Evolutionary conservation across 2,888 invertebrate genomes (phyloP), one percentile per base, ranked within the genome.

Genomic region (Amphipoea lucens): DNA sequence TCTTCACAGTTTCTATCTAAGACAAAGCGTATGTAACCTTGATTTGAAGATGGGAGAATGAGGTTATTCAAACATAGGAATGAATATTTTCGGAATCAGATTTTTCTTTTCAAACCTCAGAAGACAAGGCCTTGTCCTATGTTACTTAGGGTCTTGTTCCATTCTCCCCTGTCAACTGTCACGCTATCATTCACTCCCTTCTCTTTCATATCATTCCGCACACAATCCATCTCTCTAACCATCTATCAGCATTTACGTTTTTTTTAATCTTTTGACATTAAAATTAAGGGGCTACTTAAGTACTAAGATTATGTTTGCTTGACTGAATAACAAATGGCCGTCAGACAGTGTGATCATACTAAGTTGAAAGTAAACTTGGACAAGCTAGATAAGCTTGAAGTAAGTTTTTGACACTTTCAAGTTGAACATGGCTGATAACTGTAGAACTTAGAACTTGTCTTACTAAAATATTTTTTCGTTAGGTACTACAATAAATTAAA

Each of bases 361-460:
- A 62, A 78, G 84, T 78, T 82, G 17, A 23, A 74, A 70, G 60
- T 63, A 68, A 23, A 74, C 36, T 71, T 36, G 65, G 29, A 57
- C 42, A 71, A 60, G n/a, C 14, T 20, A 57, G 84, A 84, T 74
- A 62, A 79, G 29, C 65, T 74, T 57, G 36, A 65, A 79, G 40
- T 45, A 20, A 45, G 23, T 12, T 66, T 66, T 62, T 60, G 40
- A 67, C 14, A 42, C 29, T 68, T 60, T 70, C 17, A 14, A 48
- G 20, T 67, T 20, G 42, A 40, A 57, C 40, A 48, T 62, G 45
- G 9, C 29, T 83, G 29, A 65, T 65, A 51, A 57, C 48, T 48
- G 45, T 57, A 20, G 14, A 60, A 40, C 14, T 57, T 70, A n/a
- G 14, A 20, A 69, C 51, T 60, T 57, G 6, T 54, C 9, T 69